phyloP scores from a whole-genome alignment of 2,888 invertebrate genomes.

The Cistogaster globosa region DNA sequence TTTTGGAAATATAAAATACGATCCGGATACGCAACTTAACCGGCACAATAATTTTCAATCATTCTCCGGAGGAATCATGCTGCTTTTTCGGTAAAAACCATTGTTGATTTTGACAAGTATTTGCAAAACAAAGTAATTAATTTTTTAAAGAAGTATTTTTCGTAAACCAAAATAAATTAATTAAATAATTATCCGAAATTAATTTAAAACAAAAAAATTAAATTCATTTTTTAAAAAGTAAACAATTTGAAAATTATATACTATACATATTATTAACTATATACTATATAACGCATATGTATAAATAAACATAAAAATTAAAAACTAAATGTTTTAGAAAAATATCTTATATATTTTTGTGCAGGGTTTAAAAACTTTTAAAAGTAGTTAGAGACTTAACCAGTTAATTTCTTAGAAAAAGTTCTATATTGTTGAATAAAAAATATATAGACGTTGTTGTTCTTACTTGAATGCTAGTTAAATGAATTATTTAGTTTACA shows the following conservation, averaged over 20 bases:
- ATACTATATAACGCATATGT: conserved; percentile 66
- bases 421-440: conserved; percentile 52
- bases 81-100: conserved; percentile 93
- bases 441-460: conserved; percentile 61
- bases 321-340: conserved; percentile 60
- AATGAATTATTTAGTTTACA: conserved; percentile 8
- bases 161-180: conserved; percentile 64
- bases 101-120: conserved; percentile 78
- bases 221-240: conserved; percentile 51
- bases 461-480: conserved; percentile 68
- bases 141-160: conserved; percentile 74
- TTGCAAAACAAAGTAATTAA: conserved; percentile 78
- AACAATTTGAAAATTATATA: conserved; percentile 67
- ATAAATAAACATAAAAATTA: conserved; percentile 28
- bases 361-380: conserved; percentile 62
- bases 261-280: conserved; percentile 68
- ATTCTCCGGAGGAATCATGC: conserved; percentile 95
- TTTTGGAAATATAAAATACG: conserved; percentile 95
- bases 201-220: conserved; percentile 53
- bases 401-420: conserved; percentile 33
- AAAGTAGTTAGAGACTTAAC: conserved; percentile 66
- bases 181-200: conserved; percentile 32
- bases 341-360: conserved; percentile 6
- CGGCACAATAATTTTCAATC: conserved; percentile 98
- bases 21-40: conserved; percentile 93